Evolutionary conservation across 2,888 invertebrate genomes (phyloP).

Genomic region (Drosophila buzzatii): DNA sequence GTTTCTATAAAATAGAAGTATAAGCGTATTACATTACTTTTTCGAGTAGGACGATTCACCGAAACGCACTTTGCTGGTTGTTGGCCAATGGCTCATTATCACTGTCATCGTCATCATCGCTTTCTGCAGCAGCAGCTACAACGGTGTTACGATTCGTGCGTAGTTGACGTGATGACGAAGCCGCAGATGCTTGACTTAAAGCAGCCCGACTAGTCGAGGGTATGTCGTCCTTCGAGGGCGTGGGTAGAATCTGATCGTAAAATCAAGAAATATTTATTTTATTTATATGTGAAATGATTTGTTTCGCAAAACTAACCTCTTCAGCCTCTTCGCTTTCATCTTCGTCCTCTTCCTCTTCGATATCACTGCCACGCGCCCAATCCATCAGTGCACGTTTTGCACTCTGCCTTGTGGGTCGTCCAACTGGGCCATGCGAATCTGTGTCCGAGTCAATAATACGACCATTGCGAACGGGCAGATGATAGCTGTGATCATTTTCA

Average conservation of each 20-base stretch:
- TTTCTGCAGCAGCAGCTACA: constrained; percentile 64
- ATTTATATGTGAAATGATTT: not conserved
- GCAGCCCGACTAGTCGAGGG: constrained; percentile 79
- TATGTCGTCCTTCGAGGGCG: constrained; percentile 78
- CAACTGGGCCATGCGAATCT: constrained; percentile 79
- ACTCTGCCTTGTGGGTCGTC: constrained; percentile 83
- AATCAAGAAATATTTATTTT: not conserved
- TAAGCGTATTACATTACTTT: not conserved
- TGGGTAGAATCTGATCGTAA: constrained; percentile 77
- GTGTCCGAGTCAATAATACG: constrained; percentile 83
- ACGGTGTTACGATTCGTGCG: constrained; percentile 84
- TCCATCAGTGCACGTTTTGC: constrained; percentile 82
- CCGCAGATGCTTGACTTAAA: constrained; percentile 26
- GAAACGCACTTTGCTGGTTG: constrained; percentile 78
- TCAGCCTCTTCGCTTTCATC: constrained; percentile 81
- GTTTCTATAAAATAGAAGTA: constrained; percentile 45
- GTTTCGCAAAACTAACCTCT: constrained; percentile 44
- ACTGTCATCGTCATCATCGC: constrained; percentile 82
- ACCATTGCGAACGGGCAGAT: constrained; percentile 80
- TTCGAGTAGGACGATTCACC: not conserved
- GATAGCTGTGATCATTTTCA: constrained; percentile 85
- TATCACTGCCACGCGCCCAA: constrained; percentile 83
- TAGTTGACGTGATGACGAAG: constrained; percentile 72
- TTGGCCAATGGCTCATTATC: constrained; percentile 83
- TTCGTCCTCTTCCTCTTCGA: constrained; percentile 76